These are phyloP conservation scores for Chrysoperla carnea DNA, from an alignment of 1,140 invertebrate genomes.

Conservation along the genomic window DNA sequence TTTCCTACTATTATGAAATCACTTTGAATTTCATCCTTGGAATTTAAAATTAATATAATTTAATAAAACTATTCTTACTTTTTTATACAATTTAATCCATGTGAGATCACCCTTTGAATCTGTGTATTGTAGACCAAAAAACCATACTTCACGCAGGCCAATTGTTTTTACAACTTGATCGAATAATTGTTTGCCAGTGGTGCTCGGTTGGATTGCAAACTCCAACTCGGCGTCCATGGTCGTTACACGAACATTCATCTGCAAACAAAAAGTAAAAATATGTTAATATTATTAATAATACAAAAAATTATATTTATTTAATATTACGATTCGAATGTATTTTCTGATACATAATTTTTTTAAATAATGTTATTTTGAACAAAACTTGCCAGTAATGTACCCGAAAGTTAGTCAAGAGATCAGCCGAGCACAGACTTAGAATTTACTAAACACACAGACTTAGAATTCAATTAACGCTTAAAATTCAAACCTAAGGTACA, in stretches of 20 bases:
- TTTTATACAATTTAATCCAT: conserved; percentile 99
- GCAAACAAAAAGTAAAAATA: conserved; percentile 19
- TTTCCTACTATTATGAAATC: too few species aligned
- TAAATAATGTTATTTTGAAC: too few species aligned
- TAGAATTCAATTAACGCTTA: too few species aligned
- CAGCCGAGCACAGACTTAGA: too few species aligned
- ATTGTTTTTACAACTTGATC: conserved; percentile 99
- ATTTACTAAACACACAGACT: too few species aligned
- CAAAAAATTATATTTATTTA: too few species aligned
- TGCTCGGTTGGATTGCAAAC: conserved; percentile 99
- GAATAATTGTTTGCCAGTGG: conserved; percentile 98
- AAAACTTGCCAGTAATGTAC: too few species aligned
- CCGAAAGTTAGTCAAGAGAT: too few species aligned
- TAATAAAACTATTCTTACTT: conserved; percentile 44
- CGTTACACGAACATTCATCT: conserved; percentile 97
- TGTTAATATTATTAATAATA: too few species aligned
- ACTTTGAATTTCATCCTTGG: too few species aligned
- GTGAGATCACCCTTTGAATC: conserved; percentile 95
- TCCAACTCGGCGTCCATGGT: conserved; percentile 99
- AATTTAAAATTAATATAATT: background rate
- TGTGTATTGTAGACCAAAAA: conserved; percentile 97
- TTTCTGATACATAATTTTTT: background rate
- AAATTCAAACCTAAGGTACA: too few species aligned
- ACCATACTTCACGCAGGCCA: conserved; percentile 98
- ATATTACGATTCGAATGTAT: background rate